phyloP scores from a whole-genome alignment of 92 coral and sea anemone genomes.

The Nematostella vectensis region DNA sequence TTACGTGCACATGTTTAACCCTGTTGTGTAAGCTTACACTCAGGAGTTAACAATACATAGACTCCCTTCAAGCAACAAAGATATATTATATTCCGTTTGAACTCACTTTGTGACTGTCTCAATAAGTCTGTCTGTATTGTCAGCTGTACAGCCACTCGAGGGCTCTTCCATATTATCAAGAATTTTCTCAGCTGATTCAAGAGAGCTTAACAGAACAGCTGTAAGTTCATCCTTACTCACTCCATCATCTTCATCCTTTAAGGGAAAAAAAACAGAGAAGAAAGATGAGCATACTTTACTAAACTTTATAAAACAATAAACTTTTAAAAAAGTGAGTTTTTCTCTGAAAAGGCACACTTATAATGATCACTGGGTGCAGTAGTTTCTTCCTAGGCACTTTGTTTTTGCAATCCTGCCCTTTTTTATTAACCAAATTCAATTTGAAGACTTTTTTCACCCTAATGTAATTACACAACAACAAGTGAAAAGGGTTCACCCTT shows the following conservation, averaged over 20 bases:
- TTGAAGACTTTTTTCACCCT: too few relatives aligned
- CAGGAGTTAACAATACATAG: too few relatives aligned
- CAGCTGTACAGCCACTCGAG: slow-evolving; percentile 13
- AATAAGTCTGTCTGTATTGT: slow-evolving; percentile 50
- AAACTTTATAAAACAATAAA: slow-evolving; percentile 57
- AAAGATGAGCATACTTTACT: neutral
- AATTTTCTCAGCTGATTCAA: slow-evolving; percentile 89
- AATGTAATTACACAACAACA: too few relatives aligned
- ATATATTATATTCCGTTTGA: neutral
- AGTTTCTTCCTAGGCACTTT: too few relatives aligned
- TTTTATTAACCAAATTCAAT: too few relatives aligned
- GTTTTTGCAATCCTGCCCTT: too few relatives aligned
- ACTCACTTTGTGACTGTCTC: slow-evolving; percentile 64
- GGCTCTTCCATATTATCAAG: slow-evolving; percentile 66
- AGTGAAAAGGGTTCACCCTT: too few relatives aligned
- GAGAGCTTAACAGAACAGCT: slow-evolving; percentile 82
- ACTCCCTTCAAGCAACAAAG: neutral
- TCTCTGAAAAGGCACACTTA: too few relatives aligned
- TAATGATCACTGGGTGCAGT: too few relatives aligned
- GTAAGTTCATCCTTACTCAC: slow-evolving; percentile 94
- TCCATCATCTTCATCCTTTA: slow-evolving; percentile 83
- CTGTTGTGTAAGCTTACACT: too few relatives aligned
- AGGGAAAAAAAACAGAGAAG: neutral
- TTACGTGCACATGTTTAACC: too few relatives aligned
- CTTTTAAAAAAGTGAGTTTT: slow-evolving; percentile 74